Base-by-base conservation (phyloP, 2,797 vertebrate genomes). In the Lithobates sylvaticus region DNA sequence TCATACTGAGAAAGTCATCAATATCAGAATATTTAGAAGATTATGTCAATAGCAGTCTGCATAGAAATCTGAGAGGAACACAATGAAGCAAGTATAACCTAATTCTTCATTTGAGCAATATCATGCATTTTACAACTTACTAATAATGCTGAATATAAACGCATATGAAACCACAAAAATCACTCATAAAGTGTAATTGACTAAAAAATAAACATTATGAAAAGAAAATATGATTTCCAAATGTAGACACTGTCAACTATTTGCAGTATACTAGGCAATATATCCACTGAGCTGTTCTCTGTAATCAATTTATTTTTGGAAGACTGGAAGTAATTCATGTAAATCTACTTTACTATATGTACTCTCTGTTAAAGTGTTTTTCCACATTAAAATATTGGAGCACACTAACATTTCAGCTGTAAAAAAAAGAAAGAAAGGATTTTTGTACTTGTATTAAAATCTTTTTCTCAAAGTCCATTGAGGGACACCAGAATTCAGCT, bases 1-100 rank as follows among this genome's bases (percentile, higher is more conserved):
- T 93, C 89, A 90, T 98, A 99, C 98, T 99, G 86, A 70, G 91
- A 93, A 90, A 27, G 87, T 85, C 12, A 73, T 27, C 75, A 83
- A 68, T 9, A 15, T 26, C 21, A 58, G 13, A 73, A 27, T 47
- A 23, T n/a, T 50, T 26, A 69, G 34, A 27, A 54, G 8, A 36
- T 58, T 3, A 23, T 61, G 6, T 61, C 5, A 61, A 12, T 58
- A 21, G 21, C 21, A 9, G 21, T 54, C 50, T 18, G 50, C 16
- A 54, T 5, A 54, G 50, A 54, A 54, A 18, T 16, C 50, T 54
- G 50, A 54, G 0, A 18, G 50, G 18, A 61, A 9, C 7, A 23
- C 18, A 61, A 23, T 61, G 21, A 23, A 18, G 10, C 54, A 61
- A 16, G 50, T 61, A 23, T 23, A 58, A 23, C 10, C 54, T n/a